Conservation (phyloP, 2,888 invertebrate genomes). For the Drosophila multiciliata region DNA sequence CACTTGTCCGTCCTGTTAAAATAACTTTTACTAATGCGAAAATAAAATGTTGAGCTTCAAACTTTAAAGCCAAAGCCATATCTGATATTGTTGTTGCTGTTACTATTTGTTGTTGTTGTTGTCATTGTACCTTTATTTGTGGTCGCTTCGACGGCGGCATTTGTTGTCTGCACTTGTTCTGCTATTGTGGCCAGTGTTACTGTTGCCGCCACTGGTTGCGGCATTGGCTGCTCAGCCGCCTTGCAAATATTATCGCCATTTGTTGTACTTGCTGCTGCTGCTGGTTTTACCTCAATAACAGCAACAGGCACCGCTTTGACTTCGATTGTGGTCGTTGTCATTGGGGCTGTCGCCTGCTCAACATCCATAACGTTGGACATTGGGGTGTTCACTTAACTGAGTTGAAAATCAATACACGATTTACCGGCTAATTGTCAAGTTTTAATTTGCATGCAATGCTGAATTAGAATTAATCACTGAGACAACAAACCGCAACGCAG, state of each 20-base stretch:
- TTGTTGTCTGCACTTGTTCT: constrained; percentile 66
- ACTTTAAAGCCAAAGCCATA: constrained; percentile 31
- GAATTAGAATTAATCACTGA: constrained; percentile 6
- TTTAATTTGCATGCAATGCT: constrained; percentile 44
- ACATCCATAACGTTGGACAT: constrained; percentile 72
- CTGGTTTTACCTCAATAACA: constrained; percentile 33
- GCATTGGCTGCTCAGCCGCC: constrained; percentile 28
- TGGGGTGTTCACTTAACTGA: neutral
- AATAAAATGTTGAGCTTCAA: constrained; percentile 39
- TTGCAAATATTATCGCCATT: constrained; percentile 66
- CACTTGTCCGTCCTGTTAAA: constrained; percentile 34
- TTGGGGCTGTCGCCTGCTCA: constrained; percentile 62
- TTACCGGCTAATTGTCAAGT: constrained; percentile 19
- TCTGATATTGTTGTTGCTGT: constrained; percentile 14
- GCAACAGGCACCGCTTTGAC: constrained; percentile 54
- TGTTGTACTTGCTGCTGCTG: constrained; percentile 31
- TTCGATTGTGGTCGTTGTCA: constrained; percentile 51
- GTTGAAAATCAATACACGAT: constrained; percentile 52
- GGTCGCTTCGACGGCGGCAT: constrained; percentile 34
- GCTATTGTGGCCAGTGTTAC: constrained; percentile 43
- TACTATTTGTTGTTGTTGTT: constrained; percentile 22
- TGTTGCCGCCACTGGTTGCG: constrained; percentile 50
- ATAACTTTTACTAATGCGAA: constrained; percentile 72
- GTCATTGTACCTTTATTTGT: constrained; percentile 62
- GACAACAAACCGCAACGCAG: constrained; percentile 3